A percentile compares a stretch with the other conserved stretches of the same genome.
phyloP scores from a whole-genome alignment of 2,797 vertebrate genomes.

The Stomatorhinus walkeri region DNA sequence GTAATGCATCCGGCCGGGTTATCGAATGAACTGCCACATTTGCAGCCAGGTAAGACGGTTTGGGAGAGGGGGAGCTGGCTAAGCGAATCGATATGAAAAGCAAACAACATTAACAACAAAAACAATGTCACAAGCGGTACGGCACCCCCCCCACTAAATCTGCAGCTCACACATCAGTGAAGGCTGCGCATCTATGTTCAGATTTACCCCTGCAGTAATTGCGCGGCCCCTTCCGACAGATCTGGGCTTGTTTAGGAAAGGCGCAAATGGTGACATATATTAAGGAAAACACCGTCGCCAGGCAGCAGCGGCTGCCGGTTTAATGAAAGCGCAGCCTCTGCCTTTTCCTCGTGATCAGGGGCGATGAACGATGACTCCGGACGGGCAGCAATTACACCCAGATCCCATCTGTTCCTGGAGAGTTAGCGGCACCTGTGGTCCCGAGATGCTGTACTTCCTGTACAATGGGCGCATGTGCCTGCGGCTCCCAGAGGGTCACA shows the following conservation, averaged over 20 bases:
- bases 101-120: conserved; percentile 3
- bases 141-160: neutral
- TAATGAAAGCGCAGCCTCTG: neutral
- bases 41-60: neutral
- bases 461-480: neutral
- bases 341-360: neutral
- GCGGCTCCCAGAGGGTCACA: neutral
- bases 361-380: neutral
- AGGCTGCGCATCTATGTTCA: neutral
- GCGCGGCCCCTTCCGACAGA: neutral
- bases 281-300: neutral
- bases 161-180: neutral
- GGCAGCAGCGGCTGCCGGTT: neutral
- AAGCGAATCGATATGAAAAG: conserved; percentile 1
- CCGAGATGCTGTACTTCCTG: neutral
- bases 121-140: neutral
- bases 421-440: neutral
- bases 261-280: neutral
- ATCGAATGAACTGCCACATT: neutral
- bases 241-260: neutral
- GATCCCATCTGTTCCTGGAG: neutral
- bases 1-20: neutral
- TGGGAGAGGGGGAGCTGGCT: neutral
- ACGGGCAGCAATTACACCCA: neutral
- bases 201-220: neutral